Conservation (phyloP, 2,113 vertebrate genomes). For the Lepidothrix coronata region DNA sequence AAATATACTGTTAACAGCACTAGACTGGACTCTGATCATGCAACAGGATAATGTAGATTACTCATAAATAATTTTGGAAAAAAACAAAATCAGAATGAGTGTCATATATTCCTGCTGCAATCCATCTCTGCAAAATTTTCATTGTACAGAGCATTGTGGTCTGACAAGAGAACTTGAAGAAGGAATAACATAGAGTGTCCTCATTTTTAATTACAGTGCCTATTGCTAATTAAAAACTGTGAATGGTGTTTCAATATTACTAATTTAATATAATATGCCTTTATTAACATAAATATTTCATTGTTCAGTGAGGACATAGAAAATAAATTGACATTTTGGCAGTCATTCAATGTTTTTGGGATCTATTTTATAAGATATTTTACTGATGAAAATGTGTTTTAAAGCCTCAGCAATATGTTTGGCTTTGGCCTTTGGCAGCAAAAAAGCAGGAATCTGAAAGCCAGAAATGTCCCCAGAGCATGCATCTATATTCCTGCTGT, state of each 20-base stretch:
- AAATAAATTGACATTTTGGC: slow-evolving; percentile 67
- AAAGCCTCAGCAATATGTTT: slow-evolving; percentile 75
- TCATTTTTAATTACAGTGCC: slow-evolving; percentile 23
- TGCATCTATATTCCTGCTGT: slow-evolving; percentile 69
- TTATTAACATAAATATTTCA: slow-evolving; percentile 62
- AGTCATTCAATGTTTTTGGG: slow-evolving; percentile 62
- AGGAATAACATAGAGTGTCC: background rate
- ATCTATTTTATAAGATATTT: slow-evolving; percentile 79
- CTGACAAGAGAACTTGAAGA: background rate
- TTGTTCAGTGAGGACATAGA: slow-evolving; percentile 64
- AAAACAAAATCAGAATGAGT: background rate
- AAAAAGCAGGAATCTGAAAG: slow-evolving; percentile 63
- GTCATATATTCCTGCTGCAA: background rate
- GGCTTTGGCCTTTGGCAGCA: slow-evolving; percentile 75
- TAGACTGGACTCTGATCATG: background rate
- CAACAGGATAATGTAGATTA: background rate
- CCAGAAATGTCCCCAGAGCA: slow-evolving; percentile 71
- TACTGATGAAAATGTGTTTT: slow-evolving; percentile 79
- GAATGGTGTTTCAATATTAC: slow-evolving; percentile 37
- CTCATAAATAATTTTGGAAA: background rate
- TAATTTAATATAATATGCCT: slow-evolving; percentile 44
- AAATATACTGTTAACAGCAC: background rate
- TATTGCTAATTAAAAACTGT: slow-evolving; percentile 62
- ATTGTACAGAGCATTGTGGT: background rate
- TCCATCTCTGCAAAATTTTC: background rate